Percentiles rank a stretch among this genome's conserved stretches.
Conservation (phyloP, 2,113 vertebrate genomes). For the Lucifuga dentata region DNA sequence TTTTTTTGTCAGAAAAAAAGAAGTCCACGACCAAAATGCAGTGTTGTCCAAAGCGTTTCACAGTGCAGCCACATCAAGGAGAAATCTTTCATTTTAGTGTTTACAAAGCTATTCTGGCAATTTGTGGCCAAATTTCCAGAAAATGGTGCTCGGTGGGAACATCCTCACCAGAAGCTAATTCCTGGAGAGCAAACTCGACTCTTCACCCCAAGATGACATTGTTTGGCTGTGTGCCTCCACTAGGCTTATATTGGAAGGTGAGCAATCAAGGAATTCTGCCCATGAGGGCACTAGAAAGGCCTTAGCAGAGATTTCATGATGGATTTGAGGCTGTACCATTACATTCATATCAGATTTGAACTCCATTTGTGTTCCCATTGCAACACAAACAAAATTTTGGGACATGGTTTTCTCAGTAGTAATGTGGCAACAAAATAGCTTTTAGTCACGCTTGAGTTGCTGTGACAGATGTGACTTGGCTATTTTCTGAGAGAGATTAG, state of each 20-base stretch:
- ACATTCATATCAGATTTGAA: constrained; percentile 50
- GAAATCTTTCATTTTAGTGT: constrained; percentile 62
- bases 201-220: constrained; percentile 51
- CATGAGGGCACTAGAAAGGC: constrained; percentile 24
- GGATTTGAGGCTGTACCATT: constrained; percentile 20
- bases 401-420: constrained; percentile 44
- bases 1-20: constrained; percentile 60
- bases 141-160: constrained; percentile 56
- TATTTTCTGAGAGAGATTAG: constrained; percentile 53
- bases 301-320: neutral
- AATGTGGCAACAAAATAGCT: constrained; percentile 51
- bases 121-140: constrained; percentile 53
- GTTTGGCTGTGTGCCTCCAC: constrained; percentile 43
- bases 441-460: constrained; percentile 49
- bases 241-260: constrained; percentile 52
- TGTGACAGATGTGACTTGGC: constrained; percentile 52
- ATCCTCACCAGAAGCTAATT: constrained; percentile 64
- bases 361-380: constrained; percentile 46
- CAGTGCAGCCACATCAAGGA: constrained; percentile 57
- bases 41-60: constrained; percentile 46
- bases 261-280: constrained; percentile 61
- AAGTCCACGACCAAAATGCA: constrained; percentile 52
- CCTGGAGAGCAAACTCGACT: constrained; percentile 66
- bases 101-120: constrained; percentile 59
- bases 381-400: constrained; percentile 46